These are phyloP conservation scores for Hirtodrosophila cameraria DNA, from an alignment of 2,888 invertebrate species.

Conservation along the genomic window DNA sequence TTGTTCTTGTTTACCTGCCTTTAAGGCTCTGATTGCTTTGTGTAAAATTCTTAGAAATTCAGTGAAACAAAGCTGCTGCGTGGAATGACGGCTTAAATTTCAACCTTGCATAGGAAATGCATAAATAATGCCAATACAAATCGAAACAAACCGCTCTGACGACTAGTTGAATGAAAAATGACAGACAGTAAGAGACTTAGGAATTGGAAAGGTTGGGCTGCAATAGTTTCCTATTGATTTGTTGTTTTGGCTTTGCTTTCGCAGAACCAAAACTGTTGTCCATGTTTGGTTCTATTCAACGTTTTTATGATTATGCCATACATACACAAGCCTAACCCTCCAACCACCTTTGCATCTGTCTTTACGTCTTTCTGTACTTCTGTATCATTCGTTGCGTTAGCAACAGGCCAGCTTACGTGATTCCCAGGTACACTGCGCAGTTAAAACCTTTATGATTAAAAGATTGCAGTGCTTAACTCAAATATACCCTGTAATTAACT, in stretches of 20 bases:
- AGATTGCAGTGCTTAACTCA: neutral
- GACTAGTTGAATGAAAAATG: conserved; percentile 44
- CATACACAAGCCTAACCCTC: conserved; percentile 11
- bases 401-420: conserved; percentile 60
- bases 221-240: conserved; percentile 1
- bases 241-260: conserved; percentile 33
- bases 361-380: conserved; percentile 9
- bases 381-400: conserved; percentile 60
- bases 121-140: conserved; percentile 35
- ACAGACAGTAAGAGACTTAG: conserved; percentile 2
- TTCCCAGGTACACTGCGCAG: conserved; percentile 9
- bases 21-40: conserved; percentile 9
- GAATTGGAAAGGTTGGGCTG: neutral
- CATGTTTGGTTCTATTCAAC: conserved; percentile 43
- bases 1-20: neutral
- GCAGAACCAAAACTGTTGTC: conserved; percentile 40
- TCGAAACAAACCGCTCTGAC: conserved; percentile 23
- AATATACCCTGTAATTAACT: conserved; percentile 14
- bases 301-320: conserved; percentile 63
- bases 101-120: conserved; percentile 59
- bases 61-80: conserved; percentile 1
- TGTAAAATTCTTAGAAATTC: conserved; percentile 18
- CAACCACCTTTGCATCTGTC: neutral
- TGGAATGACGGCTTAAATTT: neutral
- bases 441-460: conserved; percentile 9